These are phyloP conservation scores for Pitangus sulphuratus DNA, from an alignment of 2,797 vertebrate genomes.

Conservation along the genomic window DNA sequence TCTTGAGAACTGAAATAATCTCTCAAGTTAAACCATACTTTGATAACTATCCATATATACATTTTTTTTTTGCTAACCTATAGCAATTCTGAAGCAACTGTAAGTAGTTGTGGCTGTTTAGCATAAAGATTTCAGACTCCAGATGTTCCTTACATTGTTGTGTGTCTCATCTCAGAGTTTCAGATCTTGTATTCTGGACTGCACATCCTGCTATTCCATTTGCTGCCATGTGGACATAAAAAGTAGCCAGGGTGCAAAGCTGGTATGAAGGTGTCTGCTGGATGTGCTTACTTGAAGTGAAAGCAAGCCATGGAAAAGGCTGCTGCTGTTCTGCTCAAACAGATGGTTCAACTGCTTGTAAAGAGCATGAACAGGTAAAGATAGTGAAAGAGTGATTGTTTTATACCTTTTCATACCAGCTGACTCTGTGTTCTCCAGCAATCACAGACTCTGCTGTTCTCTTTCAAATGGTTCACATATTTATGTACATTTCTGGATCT, in stretches of 20 bases:
- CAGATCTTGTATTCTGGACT: neutral
- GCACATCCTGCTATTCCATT: neutral
- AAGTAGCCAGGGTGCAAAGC: neutral
- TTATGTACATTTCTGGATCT: neutral
- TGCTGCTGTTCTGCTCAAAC: neutral
- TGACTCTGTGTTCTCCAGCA: neutral
- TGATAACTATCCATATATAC: conserved; percentile 14
- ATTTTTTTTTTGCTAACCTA: neutral
- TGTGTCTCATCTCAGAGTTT: neutral
- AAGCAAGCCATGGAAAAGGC: neutral
- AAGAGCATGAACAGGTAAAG: neutral
- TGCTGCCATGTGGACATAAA: neutral
- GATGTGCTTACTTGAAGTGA: neutral
- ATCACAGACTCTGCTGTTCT: neutral
- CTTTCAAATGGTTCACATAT: neutral
- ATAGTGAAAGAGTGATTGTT: neutral
- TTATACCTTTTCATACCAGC: neutral
- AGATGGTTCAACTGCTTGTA: neutral
- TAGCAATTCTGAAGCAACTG: conserved; percentile 7
- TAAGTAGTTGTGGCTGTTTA: conserved; percentile 1
- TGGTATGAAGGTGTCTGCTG: neutral
- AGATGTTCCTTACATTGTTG: neutral
- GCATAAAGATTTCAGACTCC: conserved; percentile 23
- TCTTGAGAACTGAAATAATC: conserved; percentile 15
- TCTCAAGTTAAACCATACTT: conserved; percentile 1